Conservation (phyloP, 1,140 invertebrate species). For the Aphidius ervi region DNA sequence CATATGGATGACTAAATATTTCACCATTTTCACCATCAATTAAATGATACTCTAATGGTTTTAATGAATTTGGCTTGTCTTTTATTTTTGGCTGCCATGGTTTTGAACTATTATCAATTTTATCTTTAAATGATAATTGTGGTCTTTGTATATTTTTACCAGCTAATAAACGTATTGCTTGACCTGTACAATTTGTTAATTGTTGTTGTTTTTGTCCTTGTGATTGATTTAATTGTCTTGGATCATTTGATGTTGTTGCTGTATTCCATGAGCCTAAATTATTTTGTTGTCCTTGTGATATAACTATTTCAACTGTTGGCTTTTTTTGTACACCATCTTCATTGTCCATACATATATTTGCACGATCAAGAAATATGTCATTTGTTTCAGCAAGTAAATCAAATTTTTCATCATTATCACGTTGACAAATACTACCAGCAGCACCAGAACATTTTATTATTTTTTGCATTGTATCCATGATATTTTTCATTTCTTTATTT, state of each 20-base stretch:
- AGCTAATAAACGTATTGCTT: conserved; percentile 61
- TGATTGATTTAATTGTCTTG: too few species aligned
- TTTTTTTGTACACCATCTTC: conserved; percentile 64
- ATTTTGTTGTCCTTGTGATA: conserved; percentile 33
- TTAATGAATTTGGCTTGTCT: conserved; percentile 84
- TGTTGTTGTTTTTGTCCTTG: not conserved
- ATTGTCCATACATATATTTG: conserved; percentile 65
- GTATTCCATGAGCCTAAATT: conserved; percentile 58
- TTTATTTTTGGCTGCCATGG: conserved; percentile 78
- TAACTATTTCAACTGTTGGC: conserved; percentile 42
- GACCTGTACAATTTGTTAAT: conserved; percentile 6
- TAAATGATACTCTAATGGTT: conserved; percentile 70
- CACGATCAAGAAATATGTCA: conserved; percentile 75
- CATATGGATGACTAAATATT: conserved; percentile 77
- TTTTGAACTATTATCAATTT: conserved; percentile 75
- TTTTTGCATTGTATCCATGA: conserved; percentile 55
- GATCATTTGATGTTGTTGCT: conserved; percentile 13
- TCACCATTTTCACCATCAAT: conserved; percentile 63
- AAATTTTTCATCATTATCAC: conserved; percentile 67
- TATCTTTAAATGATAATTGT: conserved; percentile 79
- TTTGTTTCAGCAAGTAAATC: conserved; percentile 73
- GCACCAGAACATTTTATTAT: conserved; percentile 61
- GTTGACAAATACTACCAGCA: conserved; percentile 56
- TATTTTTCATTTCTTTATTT: conserved; percentile 55
- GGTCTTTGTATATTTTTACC: conserved; percentile 76